Base-by-base conservation (phyloP, 2,113 vertebrate species). In the Nothoprocta pentlandii region DNA sequence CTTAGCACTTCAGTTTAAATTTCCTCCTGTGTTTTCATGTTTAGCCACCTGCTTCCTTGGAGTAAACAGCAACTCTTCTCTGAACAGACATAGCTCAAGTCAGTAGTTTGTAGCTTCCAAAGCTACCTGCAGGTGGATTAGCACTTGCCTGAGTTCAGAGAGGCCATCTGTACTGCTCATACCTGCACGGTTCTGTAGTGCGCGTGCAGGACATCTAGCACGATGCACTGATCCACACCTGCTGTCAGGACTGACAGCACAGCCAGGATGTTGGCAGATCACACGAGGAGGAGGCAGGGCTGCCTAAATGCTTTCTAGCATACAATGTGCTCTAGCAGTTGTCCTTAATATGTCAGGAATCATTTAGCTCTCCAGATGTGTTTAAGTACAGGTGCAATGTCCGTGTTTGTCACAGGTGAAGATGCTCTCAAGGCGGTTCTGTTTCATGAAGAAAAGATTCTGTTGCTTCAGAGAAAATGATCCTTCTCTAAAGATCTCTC, bases 81-180 rank as follows among this genome's bases (percentile, higher is more conserved):
- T 20, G 47, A 11, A n/a, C 46, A 63, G 39, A 6, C 7, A 11
- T 19, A 15, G 26, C 2, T 3, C 4, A 21, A 14, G 17, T 73
- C 19, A 0, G 10, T 17, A 13, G 47, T n/a, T 2, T 0, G 23
- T 1, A 15, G 28, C 44, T 79, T 12, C 61, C 34, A 7, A 0
- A 1, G 13, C 12, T 44, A 59, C 58, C 80, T 82, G 71, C 53
- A 66, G 63, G 62, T 58, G 42, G 34, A 46, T 47, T 23, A 1
- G 11, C 8, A 5, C 14, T 8, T 30, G 30, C 10, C 49, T 4
- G 39, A 7, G 34, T 3, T 44, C 16, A 6, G 53, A 69, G 19
- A 51, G 54, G 17, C 36, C 25, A 19, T 67, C 36, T 41, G 70
- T 25, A 4, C n/a, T 28, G 21, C 34, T 80, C 13, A 22, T 41